Base-by-base conservation (phyloP, 2,888 invertebrate species). In the Linnaemya tessellans region DNA sequence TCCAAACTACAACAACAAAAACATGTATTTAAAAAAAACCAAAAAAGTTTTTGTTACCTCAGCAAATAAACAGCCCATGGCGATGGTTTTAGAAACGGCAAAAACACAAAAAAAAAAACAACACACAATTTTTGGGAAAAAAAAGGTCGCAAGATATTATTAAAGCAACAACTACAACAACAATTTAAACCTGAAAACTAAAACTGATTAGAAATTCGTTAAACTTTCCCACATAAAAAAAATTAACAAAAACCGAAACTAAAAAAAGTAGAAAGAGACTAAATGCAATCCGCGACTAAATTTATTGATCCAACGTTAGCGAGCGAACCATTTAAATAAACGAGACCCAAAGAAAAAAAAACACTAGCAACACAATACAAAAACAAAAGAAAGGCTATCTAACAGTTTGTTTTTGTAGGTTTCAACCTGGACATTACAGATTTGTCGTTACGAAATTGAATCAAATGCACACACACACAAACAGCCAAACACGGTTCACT, bases 271-370 rank as follows among this genome's bases (percentile, higher is more conserved):
- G 56, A 75, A 77, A 75, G 86, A 85, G 80, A 85, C 85, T 80
- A 73, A 85, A 85, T 75, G 79, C 82, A 85, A 85, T 82, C 84
- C 86, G 84, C 87, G 80, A 86, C 84, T 87, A 87, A 86, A 87
- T 87, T 87, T 87, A 87, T 86, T 87, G 84, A 87, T 77, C 51
- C 67, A 77, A 84, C 79, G 49, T 70, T 79, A 86, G 71, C 67
- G 30, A 64, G 65, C 75, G 62, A 70, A 67, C 68, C 77, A 80
- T 86, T 83, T 84, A 79, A 70, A 79, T 83, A 84, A 79, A 62
- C 71, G 81, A 70, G 30, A 67, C 65, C 49, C 67, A 18, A 80
- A 60, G 58, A 60, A 68, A 54, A 51, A 5, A 65, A 10, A 58
- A 22, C 13, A 54, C 56, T 56, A 64, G 46, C 67, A 80, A 71